Evolutionary conservation across 2,797 vertebrate genomes (phyloP).

Genomic region (Epinephelus malabaricus): DNA sequence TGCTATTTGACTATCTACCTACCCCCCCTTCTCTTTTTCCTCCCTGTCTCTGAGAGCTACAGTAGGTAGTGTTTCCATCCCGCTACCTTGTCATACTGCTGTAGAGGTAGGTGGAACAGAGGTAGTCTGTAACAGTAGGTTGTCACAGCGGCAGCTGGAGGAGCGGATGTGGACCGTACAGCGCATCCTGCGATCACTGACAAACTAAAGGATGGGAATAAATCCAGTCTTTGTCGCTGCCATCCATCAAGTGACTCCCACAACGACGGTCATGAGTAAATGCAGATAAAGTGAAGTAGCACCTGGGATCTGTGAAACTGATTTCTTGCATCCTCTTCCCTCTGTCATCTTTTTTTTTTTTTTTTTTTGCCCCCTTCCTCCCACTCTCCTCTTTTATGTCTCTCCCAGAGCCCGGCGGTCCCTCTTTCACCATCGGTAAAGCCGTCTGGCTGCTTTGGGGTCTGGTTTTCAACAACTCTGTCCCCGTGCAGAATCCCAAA

Average conservation of each 20-base stretch:
- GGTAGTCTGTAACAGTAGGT: conserved; percentile 64
- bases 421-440: conserved; percentile 99
- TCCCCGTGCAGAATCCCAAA: conserved; percentile 99
- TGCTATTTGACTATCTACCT: conserved; percentile 59
- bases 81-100: conserved; percentile 68
- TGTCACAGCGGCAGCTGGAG: conserved; percentile 55
- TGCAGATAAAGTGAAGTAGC: conserved; percentile 35
- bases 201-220: conserved; percentile 53
- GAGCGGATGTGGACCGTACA: conserved; percentile 37
- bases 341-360: conserved; percentile 28
- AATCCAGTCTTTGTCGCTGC: conserved; percentile 40
- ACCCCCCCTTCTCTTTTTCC: conserved; percentile 20
- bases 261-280: conserved; percentile 34
- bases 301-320: conserved; percentile 25
- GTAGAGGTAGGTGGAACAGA: conserved; percentile 63
- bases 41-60: conserved; percentile 53
- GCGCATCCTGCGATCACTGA: conserved; percentile 42
- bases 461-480: conserved; percentile 99
- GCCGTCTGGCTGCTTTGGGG: conserved; percentile 99
- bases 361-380: conserved; percentile 1
- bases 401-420: conserved; percentile 95
- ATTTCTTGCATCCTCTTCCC: conserved; percentile 9
- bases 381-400: conserved; percentile 22
- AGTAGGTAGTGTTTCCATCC: conserved; percentile 63
- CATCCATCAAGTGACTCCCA: conserved; percentile 50